Evolutionary conservation across 1,140 invertebrate genomes (phyloP).

Genomic region (Bombus balteatus): DNA sequence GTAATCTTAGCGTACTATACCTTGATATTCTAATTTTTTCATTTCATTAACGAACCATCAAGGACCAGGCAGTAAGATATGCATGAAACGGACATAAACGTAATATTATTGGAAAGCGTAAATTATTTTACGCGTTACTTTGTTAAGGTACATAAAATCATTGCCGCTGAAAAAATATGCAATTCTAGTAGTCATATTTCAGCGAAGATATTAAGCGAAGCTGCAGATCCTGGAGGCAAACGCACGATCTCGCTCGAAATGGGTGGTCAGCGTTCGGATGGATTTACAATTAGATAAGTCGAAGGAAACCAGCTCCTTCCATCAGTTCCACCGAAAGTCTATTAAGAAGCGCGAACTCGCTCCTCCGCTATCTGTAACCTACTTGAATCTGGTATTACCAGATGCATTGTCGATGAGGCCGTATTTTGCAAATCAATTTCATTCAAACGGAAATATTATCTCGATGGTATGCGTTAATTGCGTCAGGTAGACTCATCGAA

Average conservation of each 20-base stretch:
- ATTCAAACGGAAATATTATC: constrained; percentile 33
- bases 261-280: constrained; percentile 17
- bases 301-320: neutral
- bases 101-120: too few species aligned
- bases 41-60: too few species aligned
- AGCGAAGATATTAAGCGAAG: too few species aligned
- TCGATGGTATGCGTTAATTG: constrained; percentile 31
- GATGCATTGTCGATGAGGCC: neutral
- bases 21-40: too few species aligned
- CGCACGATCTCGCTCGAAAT: neutral
- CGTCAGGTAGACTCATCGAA: constrained; percentile 26
- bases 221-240: too few species aligned
- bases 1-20: too few species aligned
- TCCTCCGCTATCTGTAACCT: constrained; percentile 21
- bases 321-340: constrained; percentile 26
- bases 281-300: constrained; percentile 13
- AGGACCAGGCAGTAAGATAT: too few species aligned
- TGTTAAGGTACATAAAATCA: too few species aligned
- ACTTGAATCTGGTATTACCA: constrained; percentile 22
- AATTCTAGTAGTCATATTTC: too few species aligned
- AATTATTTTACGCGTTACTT: too few species aligned
- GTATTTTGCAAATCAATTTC: constrained; percentile 18
- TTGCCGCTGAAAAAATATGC: too few species aligned
- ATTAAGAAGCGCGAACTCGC: neutral
- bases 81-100: too few species aligned